Evolutionary conservation across 1,140 invertebrate species (phyloP).

Genomic region (Saxidomus purpurata): DNA sequence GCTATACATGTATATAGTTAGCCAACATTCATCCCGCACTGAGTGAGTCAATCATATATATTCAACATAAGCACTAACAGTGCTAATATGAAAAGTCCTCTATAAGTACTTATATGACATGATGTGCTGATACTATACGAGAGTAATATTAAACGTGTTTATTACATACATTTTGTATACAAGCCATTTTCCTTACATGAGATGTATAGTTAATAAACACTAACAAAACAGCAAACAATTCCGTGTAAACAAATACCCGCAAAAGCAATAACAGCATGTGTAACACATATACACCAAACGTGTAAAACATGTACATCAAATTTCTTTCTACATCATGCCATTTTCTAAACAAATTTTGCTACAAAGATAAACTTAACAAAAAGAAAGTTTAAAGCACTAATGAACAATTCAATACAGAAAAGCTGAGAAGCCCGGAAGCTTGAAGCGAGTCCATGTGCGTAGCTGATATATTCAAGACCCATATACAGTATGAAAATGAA

Average conservation of each 20-base stretch:
- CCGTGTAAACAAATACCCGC: background rate
- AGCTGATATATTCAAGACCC: background rate
- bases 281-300: background rate
- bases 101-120: background rate
- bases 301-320: background rate
- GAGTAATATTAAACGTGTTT: background rate
- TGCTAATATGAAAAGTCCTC: background rate
- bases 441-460: background rate
- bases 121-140: background rate
- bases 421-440: background rate
- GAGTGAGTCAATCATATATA: background rate
- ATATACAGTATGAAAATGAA: background rate
- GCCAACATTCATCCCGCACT: background rate
- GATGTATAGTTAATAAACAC: background rate
- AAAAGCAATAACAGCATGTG: background rate
- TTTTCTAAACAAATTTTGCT: too few species aligned
- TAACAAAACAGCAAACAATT: slow-evolving; percentile 11
- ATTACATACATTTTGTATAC: background rate
- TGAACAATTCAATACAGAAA: background rate
- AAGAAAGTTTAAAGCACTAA: background rate
- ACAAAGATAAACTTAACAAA: background rate
- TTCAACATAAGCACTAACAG: background rate
- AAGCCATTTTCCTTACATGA: background rate
- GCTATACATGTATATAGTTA: background rate
- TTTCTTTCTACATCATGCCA: too few species aligned